Percentiles rank a stretch among this genome's conserved stretches.
Evolutionary conservation across 2,888 invertebrate genomes (phyloP).

Genomic region (Catocala sponsa): DNA sequence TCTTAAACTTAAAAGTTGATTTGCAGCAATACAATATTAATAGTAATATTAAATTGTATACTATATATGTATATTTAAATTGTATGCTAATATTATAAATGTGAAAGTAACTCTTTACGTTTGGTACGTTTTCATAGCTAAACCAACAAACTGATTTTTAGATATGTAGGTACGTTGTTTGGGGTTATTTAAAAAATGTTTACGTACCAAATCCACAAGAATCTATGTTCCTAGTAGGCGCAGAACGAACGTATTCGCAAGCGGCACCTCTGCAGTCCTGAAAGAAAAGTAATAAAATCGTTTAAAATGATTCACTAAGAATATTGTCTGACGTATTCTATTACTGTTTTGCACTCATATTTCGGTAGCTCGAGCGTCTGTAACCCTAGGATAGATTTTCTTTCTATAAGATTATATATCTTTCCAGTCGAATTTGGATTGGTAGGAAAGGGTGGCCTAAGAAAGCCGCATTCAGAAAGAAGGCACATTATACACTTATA

Average conservation of each 20-base stretch:
- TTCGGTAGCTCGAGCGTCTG: neutral
- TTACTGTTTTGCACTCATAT: no score
- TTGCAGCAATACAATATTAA: no score
- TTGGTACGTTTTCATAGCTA: no score
- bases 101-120: no score
- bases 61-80: no score
- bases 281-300: conserved; percentile 39
- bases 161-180: no score
- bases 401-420: neutral
- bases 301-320: neutral
- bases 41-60: no score
- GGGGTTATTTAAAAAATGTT: neutral
- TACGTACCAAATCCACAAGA: conserved; percentile 89
- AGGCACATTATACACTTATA: no score
- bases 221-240: conserved; percentile 90
- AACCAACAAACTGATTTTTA: no score
- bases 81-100: no score
- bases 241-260: conserved; percentile 91
- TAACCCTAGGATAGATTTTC: neutral
- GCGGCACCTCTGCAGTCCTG: conserved; percentile 83
- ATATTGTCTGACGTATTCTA: no score
- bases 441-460: neutral
- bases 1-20: no score
- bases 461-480: conserved; percentile 5
- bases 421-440: neutral